phyloP scores from a whole-genome alignment of 1,140 invertebrate species.

The Drosophila aff. region DNA sequence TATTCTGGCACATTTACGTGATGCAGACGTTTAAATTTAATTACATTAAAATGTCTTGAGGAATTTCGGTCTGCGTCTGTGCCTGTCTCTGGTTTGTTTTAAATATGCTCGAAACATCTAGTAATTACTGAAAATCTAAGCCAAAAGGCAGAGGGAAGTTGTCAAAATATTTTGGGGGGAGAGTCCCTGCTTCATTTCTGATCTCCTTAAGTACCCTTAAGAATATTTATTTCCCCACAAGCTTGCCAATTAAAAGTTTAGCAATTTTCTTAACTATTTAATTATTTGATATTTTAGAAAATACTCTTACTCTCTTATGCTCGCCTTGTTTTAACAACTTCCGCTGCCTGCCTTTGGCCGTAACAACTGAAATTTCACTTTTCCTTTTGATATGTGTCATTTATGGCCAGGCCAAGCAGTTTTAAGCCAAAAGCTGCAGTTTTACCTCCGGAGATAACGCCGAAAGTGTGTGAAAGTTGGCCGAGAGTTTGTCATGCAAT shows the following conservation, averaged over 20 bases:
- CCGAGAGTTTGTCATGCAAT: slow-evolving; percentile 61
- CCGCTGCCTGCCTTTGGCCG: slow-evolving; percentile 4
- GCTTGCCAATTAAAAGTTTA: background rate
- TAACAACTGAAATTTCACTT: slow-evolving; percentile 50
- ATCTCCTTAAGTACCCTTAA: background rate
- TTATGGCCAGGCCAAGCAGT: slow-evolving; percentile 35
- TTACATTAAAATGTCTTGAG: slow-evolving; percentile 64
- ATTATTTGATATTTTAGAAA: background rate
- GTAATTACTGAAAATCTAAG: slow-evolving; percentile 41
- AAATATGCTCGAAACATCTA: slow-evolving; percentile 26
- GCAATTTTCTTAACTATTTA: background rate
- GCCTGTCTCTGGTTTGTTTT: slow-evolving; percentile 36
- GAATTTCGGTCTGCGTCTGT: slow-evolving; percentile 23
- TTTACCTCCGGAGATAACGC: slow-evolving; percentile 55
- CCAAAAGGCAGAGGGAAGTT: slow-evolving; percentile 8
- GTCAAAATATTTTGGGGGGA: background rate
- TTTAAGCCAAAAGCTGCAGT: slow-evolving; percentile 36
- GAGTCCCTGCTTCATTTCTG: background rate
- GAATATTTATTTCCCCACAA: background rate
- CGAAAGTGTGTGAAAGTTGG: slow-evolving; percentile 63
- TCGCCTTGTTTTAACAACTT: slow-evolving; percentile 24
- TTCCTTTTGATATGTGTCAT: slow-evolving; percentile 52
- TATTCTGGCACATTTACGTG: slow-evolving; percentile 73
- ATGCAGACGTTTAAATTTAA: slow-evolving; percentile 69
- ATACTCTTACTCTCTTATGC: background rate